Conservation (phyloP, 2,113 vertebrate species). For the Globicephala melas region DNA sequence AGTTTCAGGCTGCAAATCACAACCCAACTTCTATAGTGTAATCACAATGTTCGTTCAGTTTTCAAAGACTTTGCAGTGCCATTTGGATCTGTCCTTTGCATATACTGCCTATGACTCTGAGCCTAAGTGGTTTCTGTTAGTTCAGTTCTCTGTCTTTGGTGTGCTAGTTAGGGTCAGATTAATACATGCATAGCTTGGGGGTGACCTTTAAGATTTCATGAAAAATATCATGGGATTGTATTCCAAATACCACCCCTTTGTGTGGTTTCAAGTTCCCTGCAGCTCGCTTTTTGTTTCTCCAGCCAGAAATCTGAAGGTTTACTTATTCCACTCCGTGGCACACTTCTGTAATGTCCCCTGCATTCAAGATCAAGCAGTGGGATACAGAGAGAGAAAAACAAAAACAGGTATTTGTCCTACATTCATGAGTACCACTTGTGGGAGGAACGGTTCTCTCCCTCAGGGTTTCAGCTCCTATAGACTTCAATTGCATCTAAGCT, state of each 20-base stretch:
- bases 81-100: background rate
- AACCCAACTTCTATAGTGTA: background rate
- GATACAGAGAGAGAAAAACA: background rate
- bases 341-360: background rate
- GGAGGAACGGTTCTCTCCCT: background rate
- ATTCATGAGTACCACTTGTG: background rate
- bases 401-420: background rate
- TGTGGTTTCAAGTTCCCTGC: background rate
- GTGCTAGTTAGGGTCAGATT: background rate
- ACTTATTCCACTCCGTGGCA: background rate
- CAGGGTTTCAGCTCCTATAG: background rate
- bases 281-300: background rate
- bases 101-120: background rate
- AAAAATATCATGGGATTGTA: background rate
- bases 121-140: background rate
- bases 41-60: rapidly evolving
- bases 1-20: background rate
- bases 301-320: background rate
- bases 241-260: background rate
- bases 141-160: background rate
- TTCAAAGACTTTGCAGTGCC: background rate
- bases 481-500: background rate
- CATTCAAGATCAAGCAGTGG: background rate
- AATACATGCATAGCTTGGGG: background rate
- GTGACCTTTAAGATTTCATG: background rate